These are phyloP conservation scores for Eueides isabella DNA, from an alignment of 1,140 invertebrate genomes.

Conservation along the genomic window DNA sequence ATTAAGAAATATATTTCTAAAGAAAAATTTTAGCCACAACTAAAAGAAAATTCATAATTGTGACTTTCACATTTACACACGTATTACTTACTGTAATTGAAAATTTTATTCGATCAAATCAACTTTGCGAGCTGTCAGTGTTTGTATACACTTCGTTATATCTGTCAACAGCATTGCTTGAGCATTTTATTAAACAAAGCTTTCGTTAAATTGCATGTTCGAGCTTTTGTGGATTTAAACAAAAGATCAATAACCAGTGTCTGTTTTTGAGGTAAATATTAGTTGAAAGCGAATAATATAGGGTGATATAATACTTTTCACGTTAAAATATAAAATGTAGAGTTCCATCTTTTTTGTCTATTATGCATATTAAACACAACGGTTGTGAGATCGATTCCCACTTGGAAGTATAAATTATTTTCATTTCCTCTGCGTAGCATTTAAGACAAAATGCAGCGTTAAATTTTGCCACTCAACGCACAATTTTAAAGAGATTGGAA, in stretches of 20 bases:
- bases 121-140: neutral
- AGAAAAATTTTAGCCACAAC: neutral
- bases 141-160: neutral
- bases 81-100: conserved; percentile 2
- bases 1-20: too few species aligned
- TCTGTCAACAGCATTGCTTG: neutral
- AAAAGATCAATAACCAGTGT: neutral
- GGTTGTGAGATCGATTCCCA: too few species aligned
- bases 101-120: neutral
- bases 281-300: neutral
- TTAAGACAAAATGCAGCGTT: neutral
- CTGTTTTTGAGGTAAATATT: neutral
- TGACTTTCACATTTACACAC: neutral
- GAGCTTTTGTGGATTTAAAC: neutral
- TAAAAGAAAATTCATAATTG: neutral
- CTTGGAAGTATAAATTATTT: too few species aligned
- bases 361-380: too few species aligned
- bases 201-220: neutral
- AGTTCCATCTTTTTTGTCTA: neutral
- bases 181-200: neutral
- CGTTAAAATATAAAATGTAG: neutral
- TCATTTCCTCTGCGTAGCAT: too few species aligned
- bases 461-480: neutral
- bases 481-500: too few species aligned
- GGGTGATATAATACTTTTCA: too few species aligned